Base-by-base conservation (phyloP, 2,888 invertebrate species). In the Chymomyza procnemis region DNA sequence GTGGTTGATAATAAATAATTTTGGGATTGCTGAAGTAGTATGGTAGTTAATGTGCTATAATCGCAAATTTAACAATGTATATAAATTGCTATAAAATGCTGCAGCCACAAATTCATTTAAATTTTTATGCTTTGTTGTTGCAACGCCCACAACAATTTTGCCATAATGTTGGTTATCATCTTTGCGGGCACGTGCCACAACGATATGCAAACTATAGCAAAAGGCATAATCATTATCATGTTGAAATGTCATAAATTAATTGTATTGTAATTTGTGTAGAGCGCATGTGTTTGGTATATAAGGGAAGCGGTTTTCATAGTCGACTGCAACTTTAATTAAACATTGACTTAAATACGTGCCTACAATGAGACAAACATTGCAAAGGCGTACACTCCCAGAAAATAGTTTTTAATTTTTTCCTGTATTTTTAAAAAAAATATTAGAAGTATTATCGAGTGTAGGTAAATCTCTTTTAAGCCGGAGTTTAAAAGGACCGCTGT, bases 221-320 rank as follows among this genome's bases (percentile, higher is more conserved):
- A 55, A 26, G 55, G 26, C 55, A 22, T 41, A 55, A 77, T 80
- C 77, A 82, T 71, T 75, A 74, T 67, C 71, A 73, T 69, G 66
- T 71, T 61, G 52, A 66, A 72, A 66, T 71, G 78, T 66, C 76
- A 70, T 73, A 79, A 78, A 86, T 79, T 83, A 84, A 86, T 83
- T 83, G 72, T 79, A 79, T 70, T 82, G 78, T 69, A 85, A 84
- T 79, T 64, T 72, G 66, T 46, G 67, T 48, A 69, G 59, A 58
- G 54, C 61, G 41, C 2, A n/a, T 56, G 14, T 30, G 30, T 30
- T 2, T 54, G 54, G 34, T 34, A 12, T 1, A 12, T 41, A 41
- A 41, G 12, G 34, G 34, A 41, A 41, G 34, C 34, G 34, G 34
- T 12, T 41, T 41, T 9, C 34, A 14, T 12, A 41, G 34, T 41